A percentile compares a stretch with the other conserved stretches of the same genome.
Conservation (phyloP, 1,140 invertebrate genomes). For the Lucilia cuprina region DNA sequence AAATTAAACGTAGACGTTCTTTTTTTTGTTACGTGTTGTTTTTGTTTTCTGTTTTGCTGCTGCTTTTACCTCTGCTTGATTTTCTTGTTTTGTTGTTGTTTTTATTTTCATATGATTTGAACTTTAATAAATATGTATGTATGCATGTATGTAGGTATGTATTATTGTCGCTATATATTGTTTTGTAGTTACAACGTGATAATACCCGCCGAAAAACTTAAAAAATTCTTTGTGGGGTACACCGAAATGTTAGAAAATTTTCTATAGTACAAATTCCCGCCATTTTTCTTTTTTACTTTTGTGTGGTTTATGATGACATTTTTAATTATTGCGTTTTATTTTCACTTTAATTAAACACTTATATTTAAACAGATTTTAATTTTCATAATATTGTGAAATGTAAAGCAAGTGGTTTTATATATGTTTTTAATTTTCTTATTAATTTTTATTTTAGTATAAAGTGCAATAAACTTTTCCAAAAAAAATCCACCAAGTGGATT, state of each 20-base stretch:
- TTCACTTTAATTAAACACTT: background rate
- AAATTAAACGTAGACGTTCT: constrained; percentile 22
- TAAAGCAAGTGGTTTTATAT: background rate
- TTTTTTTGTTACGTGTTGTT: constrained; percentile 26
- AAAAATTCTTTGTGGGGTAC: background rate
- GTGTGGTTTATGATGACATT: background rate
- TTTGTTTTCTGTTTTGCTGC: background rate
- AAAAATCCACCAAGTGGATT: too few relatives aligned
- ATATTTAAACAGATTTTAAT: background rate
- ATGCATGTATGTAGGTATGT: background rate
- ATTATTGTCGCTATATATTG: background rate
- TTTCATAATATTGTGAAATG: background rate
- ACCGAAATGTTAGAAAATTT: background rate
- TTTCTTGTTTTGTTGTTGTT: constrained; percentile 1
- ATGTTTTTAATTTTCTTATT: background rate
- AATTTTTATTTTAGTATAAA: background rate
- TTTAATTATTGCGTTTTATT: background rate
- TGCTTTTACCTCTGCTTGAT: background rate
- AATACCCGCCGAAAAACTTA: background rate
- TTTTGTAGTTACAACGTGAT: background rate
- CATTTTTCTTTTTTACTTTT: background rate
- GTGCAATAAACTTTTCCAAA: background rate
- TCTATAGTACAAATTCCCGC: background rate
- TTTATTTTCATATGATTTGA: constrained; percentile 3
- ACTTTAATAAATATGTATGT: background rate